Percentiles rank a stretch among this genome's conserved stretches.
Conservation (phyloP, 2,797 vertebrate genomes). For the Parambassis ranga region DNA sequence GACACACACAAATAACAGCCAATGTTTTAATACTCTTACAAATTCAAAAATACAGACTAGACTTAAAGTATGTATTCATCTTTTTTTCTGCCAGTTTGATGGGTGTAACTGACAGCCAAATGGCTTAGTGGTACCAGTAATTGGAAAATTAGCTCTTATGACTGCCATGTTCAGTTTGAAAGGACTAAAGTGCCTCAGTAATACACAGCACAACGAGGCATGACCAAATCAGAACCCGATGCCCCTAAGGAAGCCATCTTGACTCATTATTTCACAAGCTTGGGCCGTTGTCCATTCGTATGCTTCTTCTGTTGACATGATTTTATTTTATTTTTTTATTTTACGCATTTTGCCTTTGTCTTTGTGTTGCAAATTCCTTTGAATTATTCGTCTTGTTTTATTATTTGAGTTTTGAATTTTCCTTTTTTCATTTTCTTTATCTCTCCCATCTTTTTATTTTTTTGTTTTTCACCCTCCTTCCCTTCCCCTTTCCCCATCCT, state of each 20-base stretch:
- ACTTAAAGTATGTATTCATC: background rate
- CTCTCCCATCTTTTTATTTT: constrained; percentile 91
- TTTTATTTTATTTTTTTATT: constrained; percentile 48
- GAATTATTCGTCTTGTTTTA: constrained; percentile 72
- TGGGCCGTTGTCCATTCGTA: constrained; percentile 62
- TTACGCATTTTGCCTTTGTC: constrained; percentile 42
- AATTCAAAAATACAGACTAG: constrained; percentile 31
- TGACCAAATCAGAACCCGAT: background rate
- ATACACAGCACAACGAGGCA: background rate
- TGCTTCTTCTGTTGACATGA: constrained; percentile 76
- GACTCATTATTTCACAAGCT: constrained; percentile 79
- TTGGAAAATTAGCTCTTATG: background rate
- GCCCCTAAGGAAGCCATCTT: constrained; percentile 31
- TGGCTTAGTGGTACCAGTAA: background rate
- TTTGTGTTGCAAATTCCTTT: constrained; percentile 63
- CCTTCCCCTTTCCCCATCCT: constrained; percentile 61
- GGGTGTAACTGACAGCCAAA: background rate
- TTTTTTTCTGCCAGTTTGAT: background rate
- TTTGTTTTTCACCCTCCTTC: constrained; percentile 84
- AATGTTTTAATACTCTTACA: constrained; percentile 43
- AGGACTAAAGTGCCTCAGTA: background rate
- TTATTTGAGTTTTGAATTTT: constrained; percentile 76
- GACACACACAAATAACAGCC: constrained; percentile 42
- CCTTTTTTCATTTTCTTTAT: constrained; percentile 88
- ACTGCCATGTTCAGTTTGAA: background rate